Evolutionary conservation across 1,140 invertebrate species (phyloP), one percentile per base, ranked within the genome.

Genomic region (Tachypleus tridentatus): DNA sequence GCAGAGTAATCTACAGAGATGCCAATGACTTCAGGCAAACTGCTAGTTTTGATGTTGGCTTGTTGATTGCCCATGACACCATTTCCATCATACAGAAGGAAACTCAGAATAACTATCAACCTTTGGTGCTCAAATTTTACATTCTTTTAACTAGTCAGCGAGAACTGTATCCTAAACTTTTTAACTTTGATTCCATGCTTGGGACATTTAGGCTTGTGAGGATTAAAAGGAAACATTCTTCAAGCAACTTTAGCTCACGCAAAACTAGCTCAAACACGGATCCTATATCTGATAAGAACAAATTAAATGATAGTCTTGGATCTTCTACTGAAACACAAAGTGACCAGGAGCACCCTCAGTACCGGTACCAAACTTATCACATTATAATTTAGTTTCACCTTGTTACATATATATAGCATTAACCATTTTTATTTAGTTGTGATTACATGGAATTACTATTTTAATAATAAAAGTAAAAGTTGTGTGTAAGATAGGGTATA

Each of bases 101-200:
- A 54, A 62, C 66, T 10, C 68, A 72, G 8, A 69, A 67, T 48
- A 69, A 71, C 53, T 29, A 2, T 29, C 29, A 2, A 29, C 72
- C 65, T 7, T 80, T 89, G 4, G 79, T 79, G 60, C 77, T 90
- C 0, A 86, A 87, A 70, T 89, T 84, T 73, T 89, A 86, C 73
- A 77, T 89, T 4, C 82, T 91, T 63, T 75, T 90, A 4, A 89
- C 86, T 0, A 85, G 84, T 67, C 76, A 81, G 69, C 77, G 81
- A 29, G 86, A 88, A 71, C 76, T 86, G 3, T 88, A 86, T 76
- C 87, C 87, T 3, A 86, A 84, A 71, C 76, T 80, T 4, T 82
- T 84, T 6, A 53, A 63, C 50, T 62, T 58, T 11, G 57, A 52
- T 9, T 4, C 54, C n/a, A 56, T 29, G 6, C 53, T 67, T 4